Evolutionary conservation across 2,797 vertebrate species (phyloP).

Genomic region (Chromobotia macracanthus): DNA sequence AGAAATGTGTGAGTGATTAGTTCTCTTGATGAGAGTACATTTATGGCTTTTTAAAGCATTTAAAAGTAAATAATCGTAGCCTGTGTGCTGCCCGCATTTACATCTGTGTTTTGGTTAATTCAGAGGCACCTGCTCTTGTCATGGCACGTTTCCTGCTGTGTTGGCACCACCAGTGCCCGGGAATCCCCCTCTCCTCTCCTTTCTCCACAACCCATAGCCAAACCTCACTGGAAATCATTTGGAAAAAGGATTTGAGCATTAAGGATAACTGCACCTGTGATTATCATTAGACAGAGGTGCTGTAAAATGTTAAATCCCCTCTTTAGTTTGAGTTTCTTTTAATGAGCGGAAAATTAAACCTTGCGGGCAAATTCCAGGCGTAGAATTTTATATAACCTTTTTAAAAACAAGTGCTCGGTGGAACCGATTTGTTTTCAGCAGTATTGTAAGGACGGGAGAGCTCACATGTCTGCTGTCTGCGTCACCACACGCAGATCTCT

Average conservation of each 20-base stretch:
- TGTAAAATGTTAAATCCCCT: constrained; percentile 45
- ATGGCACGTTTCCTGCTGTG: constrained; percentile 29
- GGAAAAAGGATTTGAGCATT: constrained; percentile 53
- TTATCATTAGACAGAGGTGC: constrained; percentile 58
- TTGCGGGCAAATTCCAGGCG: constrained; percentile 50
- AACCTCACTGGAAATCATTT: constrained; percentile 51
- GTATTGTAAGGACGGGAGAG: constrained; percentile 29
- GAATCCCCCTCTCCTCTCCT: constrained; percentile 44
- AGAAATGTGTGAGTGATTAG: constrained; percentile 22
- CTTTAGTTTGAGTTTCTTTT: constrained; percentile 57
- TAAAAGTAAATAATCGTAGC: constrained; percentile 24
- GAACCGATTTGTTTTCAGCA: constrained; percentile 39
- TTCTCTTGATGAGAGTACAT: constrained; percentile 30
- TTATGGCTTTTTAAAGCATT: constrained; percentile 23
- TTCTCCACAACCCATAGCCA: constrained; percentile 41
- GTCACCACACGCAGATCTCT: constrained; percentile 41
- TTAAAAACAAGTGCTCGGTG: constrained; percentile 44
- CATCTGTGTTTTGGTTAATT: constrained; percentile 18
- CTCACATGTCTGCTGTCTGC: constrained; percentile 11
- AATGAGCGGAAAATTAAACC: constrained; percentile 61
- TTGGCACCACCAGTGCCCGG: constrained; percentile 39
- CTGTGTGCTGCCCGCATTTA: constrained; percentile 3
- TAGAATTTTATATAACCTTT: constrained; percentile 44
- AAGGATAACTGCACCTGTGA: constrained; percentile 59
- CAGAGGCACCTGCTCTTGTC: constrained; percentile 41